Percentiles rank a stretch among this genome's conserved stretches.
Conservation (phyloP, 2,888 invertebrate genomes). For the Carcina quercana region DNA sequence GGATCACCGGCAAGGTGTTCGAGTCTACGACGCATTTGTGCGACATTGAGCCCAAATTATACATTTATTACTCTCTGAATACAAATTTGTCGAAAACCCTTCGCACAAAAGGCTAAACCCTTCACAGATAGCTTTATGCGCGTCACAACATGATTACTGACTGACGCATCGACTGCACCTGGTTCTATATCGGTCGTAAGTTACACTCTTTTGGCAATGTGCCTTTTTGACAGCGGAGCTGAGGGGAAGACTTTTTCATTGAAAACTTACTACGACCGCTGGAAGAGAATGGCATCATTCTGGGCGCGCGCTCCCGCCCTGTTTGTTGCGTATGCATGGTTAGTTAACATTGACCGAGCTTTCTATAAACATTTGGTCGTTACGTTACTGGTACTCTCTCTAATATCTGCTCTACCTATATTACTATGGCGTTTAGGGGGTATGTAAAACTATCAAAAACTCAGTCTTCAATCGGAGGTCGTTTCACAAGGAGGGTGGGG, state of each 20-base stretch:
- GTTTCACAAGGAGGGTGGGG: constrained; percentile 50
- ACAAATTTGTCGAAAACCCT: constrained; percentile 43
- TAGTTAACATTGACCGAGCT: too few species aligned
- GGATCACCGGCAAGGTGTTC: constrained; percentile 40
- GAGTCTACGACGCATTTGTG: constrained; percentile 37
- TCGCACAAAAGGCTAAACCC: constrained; percentile 29
- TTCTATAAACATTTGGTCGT: too few species aligned
- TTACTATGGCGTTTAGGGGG: constrained; percentile 60
- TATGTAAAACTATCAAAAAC: constrained; percentile 54
- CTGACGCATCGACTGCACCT: constrained; percentile 37
- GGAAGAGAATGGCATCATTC: too few species aligned
- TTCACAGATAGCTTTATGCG: constrained; percentile 29
- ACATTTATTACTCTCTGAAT: constrained; percentile 18
- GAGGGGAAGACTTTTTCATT: constrained; percentile 5
- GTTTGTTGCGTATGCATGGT: too few species aligned
- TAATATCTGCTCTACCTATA: too few species aligned
- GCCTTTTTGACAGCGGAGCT: constrained; percentile 1
- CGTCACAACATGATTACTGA: constrained; percentile 44
- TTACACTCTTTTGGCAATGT: constrained; percentile 22
- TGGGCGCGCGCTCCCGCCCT: too few species aligned
- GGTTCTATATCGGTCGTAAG: constrained; percentile 26
- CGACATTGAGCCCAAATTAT: constrained; percentile 46
- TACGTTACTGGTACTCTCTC: too few species aligned
- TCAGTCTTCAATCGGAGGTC: constrained; percentile 71
- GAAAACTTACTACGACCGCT: too few species aligned